Evolutionary conservation across 30 jellyfish, hydroid and myxozoan species (phyloP).

Genomic region (Rhopilema esculentum): DNA sequence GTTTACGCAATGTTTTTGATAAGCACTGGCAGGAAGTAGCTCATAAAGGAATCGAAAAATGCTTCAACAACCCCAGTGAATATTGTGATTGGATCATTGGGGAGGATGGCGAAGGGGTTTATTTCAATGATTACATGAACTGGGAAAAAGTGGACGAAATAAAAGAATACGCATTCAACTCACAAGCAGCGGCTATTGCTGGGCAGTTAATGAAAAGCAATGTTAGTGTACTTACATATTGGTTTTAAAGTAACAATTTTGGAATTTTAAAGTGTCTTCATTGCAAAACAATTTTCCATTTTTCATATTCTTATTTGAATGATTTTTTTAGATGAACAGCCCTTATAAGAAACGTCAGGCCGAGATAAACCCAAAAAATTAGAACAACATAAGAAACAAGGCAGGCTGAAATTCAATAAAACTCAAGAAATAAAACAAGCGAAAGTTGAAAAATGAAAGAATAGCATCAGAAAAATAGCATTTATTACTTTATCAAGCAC

Average conservation of each 20-base stretch:
- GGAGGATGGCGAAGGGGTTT: constrained; percentile 65
- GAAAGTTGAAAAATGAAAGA: too few species aligned
- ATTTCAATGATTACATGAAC: constrained; percentile 81
- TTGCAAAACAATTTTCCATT: background rate
- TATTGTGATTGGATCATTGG: constrained; percentile 64
- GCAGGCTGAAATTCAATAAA: too few species aligned
- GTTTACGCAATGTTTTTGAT: constrained; percentile 59
- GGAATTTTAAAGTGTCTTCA: background rate
- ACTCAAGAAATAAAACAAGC: too few species aligned
- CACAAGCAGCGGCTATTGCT: constrained; percentile 84
- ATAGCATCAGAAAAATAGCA: too few species aligned
- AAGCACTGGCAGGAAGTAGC: constrained; percentile 54
- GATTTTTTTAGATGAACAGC: too few species aligned
- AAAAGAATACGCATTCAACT: constrained; percentile 34
- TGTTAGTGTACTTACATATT: constrained; percentile 43
- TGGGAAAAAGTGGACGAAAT: constrained; percentile 60
- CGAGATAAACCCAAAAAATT: too few species aligned
- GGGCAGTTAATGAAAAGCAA: constrained; percentile 61
- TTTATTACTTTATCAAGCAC: too few species aligned
- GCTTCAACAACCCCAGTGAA: constrained; percentile 58
- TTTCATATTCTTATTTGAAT: too few species aligned
- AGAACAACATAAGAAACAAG: too few species aligned
- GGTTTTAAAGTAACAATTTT: background rate
- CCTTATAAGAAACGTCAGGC: too few species aligned
- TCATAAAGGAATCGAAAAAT: constrained; percentile 61